phyloP scores from a whole-genome alignment of 2,113 vertebrate genomes.

The Arvicanthis niloticus region DNA sequence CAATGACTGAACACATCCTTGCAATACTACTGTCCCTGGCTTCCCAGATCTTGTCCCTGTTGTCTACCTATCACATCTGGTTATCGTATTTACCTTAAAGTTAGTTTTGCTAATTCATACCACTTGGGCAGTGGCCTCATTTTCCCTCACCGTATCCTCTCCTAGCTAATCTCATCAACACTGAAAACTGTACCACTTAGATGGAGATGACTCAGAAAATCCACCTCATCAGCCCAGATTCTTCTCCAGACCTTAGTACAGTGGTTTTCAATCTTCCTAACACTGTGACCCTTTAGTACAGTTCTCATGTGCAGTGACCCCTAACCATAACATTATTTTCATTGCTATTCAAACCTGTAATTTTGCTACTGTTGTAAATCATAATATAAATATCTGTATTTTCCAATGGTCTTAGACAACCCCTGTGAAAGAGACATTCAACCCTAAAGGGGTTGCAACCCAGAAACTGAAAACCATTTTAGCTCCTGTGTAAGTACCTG shows the following conservation, averaged over 20 bases:
- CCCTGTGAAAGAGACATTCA: not conserved
- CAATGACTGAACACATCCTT: not conserved
- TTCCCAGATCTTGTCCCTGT: not conserved
- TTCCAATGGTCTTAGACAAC: not conserved
- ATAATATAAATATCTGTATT: not conserved
- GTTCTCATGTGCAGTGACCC: not conserved
- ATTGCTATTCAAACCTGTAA: not conserved
- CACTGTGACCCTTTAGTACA: not conserved
- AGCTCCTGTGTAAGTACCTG: not conserved
- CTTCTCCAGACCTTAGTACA: not conserved
- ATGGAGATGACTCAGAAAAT: slow-evolving; percentile 8
- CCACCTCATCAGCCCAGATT: not conserved
- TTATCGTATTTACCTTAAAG: not conserved
- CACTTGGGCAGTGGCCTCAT: not conserved
- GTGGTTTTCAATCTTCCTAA: not conserved
- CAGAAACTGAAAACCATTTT: not conserved
- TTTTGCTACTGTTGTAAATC: not conserved
- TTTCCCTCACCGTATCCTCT: not conserved
- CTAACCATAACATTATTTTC: not conserved
- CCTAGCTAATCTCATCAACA: not conserved
- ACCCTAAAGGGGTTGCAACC: not conserved
- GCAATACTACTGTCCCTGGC: not conserved
- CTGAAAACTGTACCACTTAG: not conserved
- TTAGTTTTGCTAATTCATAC: not conserved
- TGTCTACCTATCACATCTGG: not conserved